Conservation (phyloP, 2,888 invertebrate species). For the Pheosia tremula region DNA sequence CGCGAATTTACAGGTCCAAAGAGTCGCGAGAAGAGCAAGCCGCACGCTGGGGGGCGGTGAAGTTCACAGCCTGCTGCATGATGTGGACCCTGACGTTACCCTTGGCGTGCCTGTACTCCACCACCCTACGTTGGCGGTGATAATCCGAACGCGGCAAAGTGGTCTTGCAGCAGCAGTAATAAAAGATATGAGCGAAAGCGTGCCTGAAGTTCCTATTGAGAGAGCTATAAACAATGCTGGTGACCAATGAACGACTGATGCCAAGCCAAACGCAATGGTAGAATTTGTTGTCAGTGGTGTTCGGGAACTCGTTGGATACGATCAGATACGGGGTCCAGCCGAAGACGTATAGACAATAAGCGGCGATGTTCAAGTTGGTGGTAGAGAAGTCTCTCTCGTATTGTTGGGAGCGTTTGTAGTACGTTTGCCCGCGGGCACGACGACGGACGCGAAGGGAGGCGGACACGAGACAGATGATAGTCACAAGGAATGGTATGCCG, state of each 20-base stretch:
- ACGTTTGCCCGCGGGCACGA: slow-evolving; percentile 75
- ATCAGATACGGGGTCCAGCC: slow-evolving; percentile 89
- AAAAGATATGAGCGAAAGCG: slow-evolving; percentile 89
- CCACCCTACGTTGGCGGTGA: slow-evolving; percentile 79
- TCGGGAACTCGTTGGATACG: slow-evolving; percentile 80
- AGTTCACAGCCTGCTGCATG: slow-evolving; percentile 68
- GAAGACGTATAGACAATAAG: slow-evolving; percentile 85
- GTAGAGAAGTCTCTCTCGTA: slow-evolving; percentile 86
- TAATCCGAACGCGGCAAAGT: slow-evolving; percentile 85
- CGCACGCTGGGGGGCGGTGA: slow-evolving; percentile 74
- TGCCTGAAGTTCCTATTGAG: slow-evolving; percentile 88
- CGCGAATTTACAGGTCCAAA: slow-evolving; percentile 39
- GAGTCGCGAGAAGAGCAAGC: slow-evolving; percentile 40
- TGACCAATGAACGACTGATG: slow-evolving; percentile 87
- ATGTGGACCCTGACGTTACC: slow-evolving; percentile 90
- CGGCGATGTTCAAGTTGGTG: slow-evolving; percentile 86
- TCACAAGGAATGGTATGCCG: slow-evolving; percentile 83
- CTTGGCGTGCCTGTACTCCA: slow-evolving; percentile 68
- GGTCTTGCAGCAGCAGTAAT: slow-evolving; percentile 92
- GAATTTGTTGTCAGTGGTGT: slow-evolving; percentile 79
- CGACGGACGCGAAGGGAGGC: slow-evolving; percentile 78
- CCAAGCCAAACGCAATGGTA: slow-evolving; percentile 89
- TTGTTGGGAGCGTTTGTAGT: slow-evolving; percentile 86
- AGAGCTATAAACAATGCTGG: slow-evolving; percentile 85
- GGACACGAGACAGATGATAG: slow-evolving; percentile 81